Evolutionary conservation across 2,113 vertebrate species (phyloP).

Genomic region (Urocolius indicus): DNA sequence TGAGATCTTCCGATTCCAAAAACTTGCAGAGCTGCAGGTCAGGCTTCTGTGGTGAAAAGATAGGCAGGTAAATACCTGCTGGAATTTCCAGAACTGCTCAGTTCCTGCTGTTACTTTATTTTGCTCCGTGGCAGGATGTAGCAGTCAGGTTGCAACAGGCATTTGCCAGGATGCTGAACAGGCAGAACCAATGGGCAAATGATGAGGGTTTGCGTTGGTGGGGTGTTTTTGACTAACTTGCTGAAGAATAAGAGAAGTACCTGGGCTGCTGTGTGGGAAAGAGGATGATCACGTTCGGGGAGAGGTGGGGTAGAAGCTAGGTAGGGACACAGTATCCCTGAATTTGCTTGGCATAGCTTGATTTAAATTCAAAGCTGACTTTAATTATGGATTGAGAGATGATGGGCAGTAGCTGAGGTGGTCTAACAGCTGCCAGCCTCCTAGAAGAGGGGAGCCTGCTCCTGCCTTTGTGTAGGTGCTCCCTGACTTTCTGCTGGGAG

Average conservation of each 20-base stretch:
- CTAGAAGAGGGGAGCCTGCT: background rate
- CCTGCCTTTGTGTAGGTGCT: background rate
- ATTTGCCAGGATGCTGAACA: background rate
- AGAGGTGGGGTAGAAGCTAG: background rate
- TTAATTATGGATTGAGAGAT: background rate
- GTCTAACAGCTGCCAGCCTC: background rate
- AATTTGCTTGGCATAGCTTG: background rate
- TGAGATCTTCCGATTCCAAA: background rate
- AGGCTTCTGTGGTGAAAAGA: background rate
- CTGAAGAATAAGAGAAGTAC: background rate
- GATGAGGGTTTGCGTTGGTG: accelerated
- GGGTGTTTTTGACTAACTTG: background rate
- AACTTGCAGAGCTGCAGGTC: background rate
- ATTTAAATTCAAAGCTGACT: background rate
- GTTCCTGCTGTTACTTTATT: background rate
- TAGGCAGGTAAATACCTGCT: background rate
- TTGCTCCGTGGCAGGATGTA: background rate
- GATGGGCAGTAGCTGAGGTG: background rate
- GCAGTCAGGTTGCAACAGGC: background rate
- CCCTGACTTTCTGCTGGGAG: background rate
- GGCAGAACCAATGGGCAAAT: background rate
- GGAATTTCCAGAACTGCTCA: background rate
- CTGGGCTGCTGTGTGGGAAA: accelerated
- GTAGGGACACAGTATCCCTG: accelerated
- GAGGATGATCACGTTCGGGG: background rate